Conservation (phyloP, 1,140 invertebrate species). For the Drosophila serrata region DNA sequence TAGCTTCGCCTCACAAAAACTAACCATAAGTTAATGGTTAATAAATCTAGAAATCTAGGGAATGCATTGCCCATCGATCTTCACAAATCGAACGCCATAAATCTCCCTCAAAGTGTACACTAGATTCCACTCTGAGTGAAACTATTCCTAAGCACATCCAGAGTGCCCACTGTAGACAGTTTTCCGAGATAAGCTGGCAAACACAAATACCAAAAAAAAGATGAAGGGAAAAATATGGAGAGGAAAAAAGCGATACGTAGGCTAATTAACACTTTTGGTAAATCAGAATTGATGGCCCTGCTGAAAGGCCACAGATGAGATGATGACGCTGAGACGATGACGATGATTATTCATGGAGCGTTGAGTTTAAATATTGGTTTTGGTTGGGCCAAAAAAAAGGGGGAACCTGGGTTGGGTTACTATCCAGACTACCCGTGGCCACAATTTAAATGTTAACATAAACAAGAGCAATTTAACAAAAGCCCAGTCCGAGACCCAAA, state of each 20-base stretch:
- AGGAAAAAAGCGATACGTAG: slow-evolving; percentile 36
- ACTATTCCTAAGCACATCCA: not conserved
- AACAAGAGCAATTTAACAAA: slow-evolving; percentile 85
- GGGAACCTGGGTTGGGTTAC: slow-evolving; percentile 20
- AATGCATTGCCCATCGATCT: not conserved
- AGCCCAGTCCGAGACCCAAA: slow-evolving; percentile 44
- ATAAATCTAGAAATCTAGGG: not conserved
- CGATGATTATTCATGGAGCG: slow-evolving; percentile 81
- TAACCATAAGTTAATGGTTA: too few species aligned
- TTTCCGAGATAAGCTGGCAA: slow-evolving; percentile 29
- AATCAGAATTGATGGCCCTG: slow-evolving; percentile 80
- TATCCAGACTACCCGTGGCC: slow-evolving; percentile 73
- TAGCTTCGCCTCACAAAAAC: too few species aligned
- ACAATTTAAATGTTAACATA: slow-evolving; percentile 85
- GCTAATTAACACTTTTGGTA: slow-evolving; percentile 83
- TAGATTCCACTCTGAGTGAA: not conserved
- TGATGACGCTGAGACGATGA: slow-evolving; percentile 50
- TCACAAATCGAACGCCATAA: not conserved
- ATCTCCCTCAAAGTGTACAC: slow-evolving; percentile 2
- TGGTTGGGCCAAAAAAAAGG: slow-evolving; percentile 54
- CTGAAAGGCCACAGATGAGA: slow-evolving; percentile 68
- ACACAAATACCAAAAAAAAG: slow-evolving; percentile 27
- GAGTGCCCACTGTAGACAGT: slow-evolving; percentile 28
- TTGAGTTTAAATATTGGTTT: slow-evolving; percentile 82
- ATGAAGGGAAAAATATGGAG: slow-evolving; percentile 8